A percentile compares a stretch with the other conserved stretches of the same genome.
These are phyloP conservation scores for Drosophila repleta DNA, from an alignment of 1,140 invertebrate species.

Conservation along the genomic window DNA sequence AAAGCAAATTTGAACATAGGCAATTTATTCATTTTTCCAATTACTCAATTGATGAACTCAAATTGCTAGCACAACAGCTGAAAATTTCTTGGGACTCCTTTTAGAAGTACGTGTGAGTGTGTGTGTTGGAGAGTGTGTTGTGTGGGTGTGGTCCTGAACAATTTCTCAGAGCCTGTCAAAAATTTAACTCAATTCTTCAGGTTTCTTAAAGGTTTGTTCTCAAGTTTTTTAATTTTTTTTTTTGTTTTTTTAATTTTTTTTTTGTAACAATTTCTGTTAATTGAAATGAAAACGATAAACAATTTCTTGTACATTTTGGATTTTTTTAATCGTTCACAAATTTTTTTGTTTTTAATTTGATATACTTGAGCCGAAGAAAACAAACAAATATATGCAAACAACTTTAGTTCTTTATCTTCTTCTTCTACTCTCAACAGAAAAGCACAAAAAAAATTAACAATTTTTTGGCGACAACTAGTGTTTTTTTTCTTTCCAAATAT, in stretches of 20 bases:
- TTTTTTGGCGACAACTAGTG: slow-evolving; percentile 29
- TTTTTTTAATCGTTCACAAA: slow-evolving; percentile 47
- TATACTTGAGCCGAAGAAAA: slow-evolving; percentile 32
- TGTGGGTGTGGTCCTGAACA: slow-evolving; percentile 4
- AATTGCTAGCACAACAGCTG: slow-evolving; percentile 12
- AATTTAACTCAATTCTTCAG: slow-evolving; percentile 42
- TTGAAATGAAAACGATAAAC: slow-evolving; percentile 50
- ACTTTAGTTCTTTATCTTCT: slow-evolving; percentile 3
- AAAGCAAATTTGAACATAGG: slow-evolving; percentile 3
- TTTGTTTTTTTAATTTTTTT: slow-evolving; percentile 21
- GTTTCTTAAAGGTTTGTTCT: slow-evolving; percentile 10
- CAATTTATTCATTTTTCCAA: no score
- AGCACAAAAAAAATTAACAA: slow-evolving; percentile 36
- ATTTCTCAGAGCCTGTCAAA: slow-evolving; percentile 13
- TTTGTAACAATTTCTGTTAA: slow-evolving; percentile 65
- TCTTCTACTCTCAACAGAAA: slow-evolving; percentile 30
- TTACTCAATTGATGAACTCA: neutral
- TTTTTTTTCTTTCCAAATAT: slow-evolving; percentile 33
- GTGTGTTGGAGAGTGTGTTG: neutral
- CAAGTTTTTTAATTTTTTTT: slow-evolving; percentile 1
- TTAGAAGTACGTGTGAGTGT: slow-evolving; percentile 7
- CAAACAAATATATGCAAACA: slow-evolving; percentile 39
- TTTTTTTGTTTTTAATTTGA: slow-evolving; percentile 20
- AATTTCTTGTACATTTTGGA: slow-evolving; percentile 71
- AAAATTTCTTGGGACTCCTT: neutral